These are phyloP conservation scores for Perdita meconis DNA, from an alignment of 2,888 invertebrate species.

Conservation along the genomic window DNA sequence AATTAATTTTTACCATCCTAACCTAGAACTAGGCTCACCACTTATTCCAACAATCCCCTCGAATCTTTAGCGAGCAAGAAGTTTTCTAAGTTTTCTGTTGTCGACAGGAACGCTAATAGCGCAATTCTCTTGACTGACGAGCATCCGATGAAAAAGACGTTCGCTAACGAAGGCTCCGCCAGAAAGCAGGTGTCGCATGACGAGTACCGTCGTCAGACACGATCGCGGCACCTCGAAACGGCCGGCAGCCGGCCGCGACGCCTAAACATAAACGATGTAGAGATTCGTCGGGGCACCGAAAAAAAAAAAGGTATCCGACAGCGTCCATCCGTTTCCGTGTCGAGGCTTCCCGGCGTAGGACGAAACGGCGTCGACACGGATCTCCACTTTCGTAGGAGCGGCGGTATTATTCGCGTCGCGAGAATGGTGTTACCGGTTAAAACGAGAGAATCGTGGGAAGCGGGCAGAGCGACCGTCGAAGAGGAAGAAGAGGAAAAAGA, in stretches of 20 bases:
- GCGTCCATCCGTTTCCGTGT: conserved; percentile 2
- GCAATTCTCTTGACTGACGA: too few species aligned
- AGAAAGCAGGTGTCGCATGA: background rate
- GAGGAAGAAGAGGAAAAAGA: conserved; percentile 8
- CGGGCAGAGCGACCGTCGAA: background rate
- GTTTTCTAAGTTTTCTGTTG: too few species aligned
- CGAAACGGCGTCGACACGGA: conserved; percentile 60
- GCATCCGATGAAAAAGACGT: too few species aligned
- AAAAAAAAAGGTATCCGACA: background rate
- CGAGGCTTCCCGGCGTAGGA: background rate
- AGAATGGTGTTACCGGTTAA: conserved; percentile 51
- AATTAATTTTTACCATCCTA: too few species aligned
- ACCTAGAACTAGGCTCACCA: too few species aligned
- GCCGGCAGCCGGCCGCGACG: background rate
- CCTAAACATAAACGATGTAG: background rate
- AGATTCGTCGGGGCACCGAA: background rate
- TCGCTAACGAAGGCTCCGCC: too few species aligned
- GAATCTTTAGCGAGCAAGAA: too few species aligned
- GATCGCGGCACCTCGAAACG: background rate
- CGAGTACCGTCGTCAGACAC: background rate
- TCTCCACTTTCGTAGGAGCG: conserved; percentile 60
- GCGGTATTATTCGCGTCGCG: conserved; percentile 21
- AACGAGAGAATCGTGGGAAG: conserved; percentile 68
- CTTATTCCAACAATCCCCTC: too few species aligned
- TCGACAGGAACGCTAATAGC: too few species aligned